These are phyloP conservation scores for Peucedramus taeniatus DNA, from an alignment of 2,113 vertebrate genomes.

Conservation along the genomic window DNA sequence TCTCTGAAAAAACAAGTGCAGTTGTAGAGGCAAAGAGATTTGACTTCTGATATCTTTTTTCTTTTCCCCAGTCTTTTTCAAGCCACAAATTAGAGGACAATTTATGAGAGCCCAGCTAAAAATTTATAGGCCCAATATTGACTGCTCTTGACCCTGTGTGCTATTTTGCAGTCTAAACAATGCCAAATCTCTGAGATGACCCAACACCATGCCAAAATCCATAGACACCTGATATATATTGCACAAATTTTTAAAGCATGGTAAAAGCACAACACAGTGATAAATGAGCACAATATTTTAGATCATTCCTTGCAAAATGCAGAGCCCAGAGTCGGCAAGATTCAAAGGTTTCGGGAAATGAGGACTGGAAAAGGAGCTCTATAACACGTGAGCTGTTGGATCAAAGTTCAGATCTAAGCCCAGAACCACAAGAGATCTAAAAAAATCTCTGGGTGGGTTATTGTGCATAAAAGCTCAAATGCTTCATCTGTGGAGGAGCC, in stretches of 20 bases:
- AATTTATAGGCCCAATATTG: slow-evolving; percentile 72
- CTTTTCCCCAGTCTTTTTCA: background rate
- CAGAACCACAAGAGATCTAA: background rate
- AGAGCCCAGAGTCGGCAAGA: background rate
- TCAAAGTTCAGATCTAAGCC: background rate
- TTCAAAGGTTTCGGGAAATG: background rate
- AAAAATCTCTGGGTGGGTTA: background rate
- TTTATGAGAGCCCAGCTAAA: slow-evolving; percentile 67
- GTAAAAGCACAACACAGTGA: slow-evolving; percentile 41
- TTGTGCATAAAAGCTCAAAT: background rate
- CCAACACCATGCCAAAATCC: slow-evolving; percentile 61
- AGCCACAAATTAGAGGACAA: slow-evolving; percentile 70
- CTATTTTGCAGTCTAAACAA: slow-evolving; percentile 71
- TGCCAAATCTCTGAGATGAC: slow-evolving; percentile 65
- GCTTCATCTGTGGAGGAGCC: background rate
- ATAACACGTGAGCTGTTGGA: background rate
- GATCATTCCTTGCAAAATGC: slow-evolving; percentile 31
- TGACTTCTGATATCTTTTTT: slow-evolving; percentile 29
- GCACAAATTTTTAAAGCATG: slow-evolving; percentile 60
- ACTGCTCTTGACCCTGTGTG: slow-evolving; percentile 67
- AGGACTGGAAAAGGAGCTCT: background rate
- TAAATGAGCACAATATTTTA: slow-evolving; percentile 45
- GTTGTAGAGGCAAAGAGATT: slow-evolving; percentile 5
- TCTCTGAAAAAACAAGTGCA: background rate
- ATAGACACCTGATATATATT: slow-evolving; percentile 60